Evolutionary conservation across 2,797 vertebrate species (phyloP), one percentile per base, ranked within the genome.

Genomic region (Enteromius radiatus): DNA sequence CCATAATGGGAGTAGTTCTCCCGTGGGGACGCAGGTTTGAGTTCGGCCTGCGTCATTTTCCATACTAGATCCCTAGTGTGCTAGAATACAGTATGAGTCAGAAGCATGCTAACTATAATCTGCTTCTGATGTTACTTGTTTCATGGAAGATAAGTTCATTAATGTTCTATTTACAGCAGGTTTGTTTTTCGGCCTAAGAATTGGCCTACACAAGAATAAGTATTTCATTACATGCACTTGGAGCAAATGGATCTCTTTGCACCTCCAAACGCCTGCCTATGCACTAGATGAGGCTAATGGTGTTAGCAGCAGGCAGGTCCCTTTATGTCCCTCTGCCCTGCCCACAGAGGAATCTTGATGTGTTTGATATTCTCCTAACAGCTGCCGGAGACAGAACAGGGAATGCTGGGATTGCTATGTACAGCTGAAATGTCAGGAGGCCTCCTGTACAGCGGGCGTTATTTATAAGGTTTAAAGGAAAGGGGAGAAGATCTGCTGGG

Each of bases 401-500:
- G 89, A 84, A 90, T 86, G 88, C 83, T 90, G 91, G 91, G 89
- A 88, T 88, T 87, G 88, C 83, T 88, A 87, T 90, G 84, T 89
- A 84, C 88, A 88, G 87, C 87, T 91, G 88, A 91, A 91, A 91
- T 91, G 90, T 91, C 91, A 91, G 81, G 89, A 90, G 87, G 83
- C 87, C 74, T 87, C 83, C 86, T 86, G 87, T 78, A 88, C 86
- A 85, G 85, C 81, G 63, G 78, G 85, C 85, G 89, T 85, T 90
- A 91, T 91, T 90, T 91, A 89, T 91, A 90, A 76, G 82, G 75
- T 84, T 67, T 67, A 87, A 86, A 84, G 49, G 84, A 86, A 86
- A 88, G 84, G 64, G 71, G 82, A 86, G 84, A 84, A 31, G 82
- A 78, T 84, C 68, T 52, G 17, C 70, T 81, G 49, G 80, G 41